These are phyloP conservation scores for Petrolisthes manimaculis DNA, from an alignment of 2,888 invertebrate genomes.

Conservation along the genomic window DNA sequence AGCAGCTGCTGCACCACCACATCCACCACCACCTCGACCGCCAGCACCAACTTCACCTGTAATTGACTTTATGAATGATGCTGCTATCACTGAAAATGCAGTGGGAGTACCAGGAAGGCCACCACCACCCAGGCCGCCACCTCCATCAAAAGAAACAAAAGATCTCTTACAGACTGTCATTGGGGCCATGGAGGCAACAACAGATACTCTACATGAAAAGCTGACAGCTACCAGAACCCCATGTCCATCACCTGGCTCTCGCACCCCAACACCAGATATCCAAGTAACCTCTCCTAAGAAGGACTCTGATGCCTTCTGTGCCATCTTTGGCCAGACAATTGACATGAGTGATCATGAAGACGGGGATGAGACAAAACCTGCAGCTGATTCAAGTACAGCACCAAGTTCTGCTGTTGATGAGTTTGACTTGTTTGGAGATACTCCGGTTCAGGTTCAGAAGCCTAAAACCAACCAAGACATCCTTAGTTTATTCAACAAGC, in stretches of 20 bases:
- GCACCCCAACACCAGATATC: constrained; percentile 65
- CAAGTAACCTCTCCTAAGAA: constrained; percentile 62
- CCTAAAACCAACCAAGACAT: constrained; percentile 66
- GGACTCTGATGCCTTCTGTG: constrained; percentile 63
- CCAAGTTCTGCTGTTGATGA: constrained; percentile 66
- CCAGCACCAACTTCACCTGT: constrained; percentile 49
- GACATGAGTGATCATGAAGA: constrained; percentile 65
- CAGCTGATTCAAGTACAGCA: constrained; percentile 32
- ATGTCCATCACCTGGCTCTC: constrained; percentile 80
- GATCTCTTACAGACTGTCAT: constrained; percentile 87
- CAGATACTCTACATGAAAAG: constrained; percentile 84
- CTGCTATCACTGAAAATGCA: constrained; percentile 5
- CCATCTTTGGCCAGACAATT: constrained; percentile 66
- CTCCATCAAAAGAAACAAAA: constrained; percentile 83
- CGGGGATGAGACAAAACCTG: constrained; percentile 36
- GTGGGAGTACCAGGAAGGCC: constrained; percentile 31
- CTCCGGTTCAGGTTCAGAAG: constrained; percentile 50
- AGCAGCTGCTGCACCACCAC: constrained; percentile 25
- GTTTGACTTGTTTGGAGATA: constrained; percentile 67
- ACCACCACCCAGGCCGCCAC: constrained; percentile 64
- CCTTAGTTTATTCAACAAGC: constrained; percentile 66
- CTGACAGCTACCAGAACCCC: constrained; percentile 88
- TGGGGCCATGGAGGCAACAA: constrained; percentile 89
- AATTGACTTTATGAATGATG: constrained; percentile 44
- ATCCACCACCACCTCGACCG: constrained; percentile 51